Evolutionary conservation across 2,797 vertebrate genomes (phyloP).

Genomic region (Philypnodon macrostomus): DNA sequence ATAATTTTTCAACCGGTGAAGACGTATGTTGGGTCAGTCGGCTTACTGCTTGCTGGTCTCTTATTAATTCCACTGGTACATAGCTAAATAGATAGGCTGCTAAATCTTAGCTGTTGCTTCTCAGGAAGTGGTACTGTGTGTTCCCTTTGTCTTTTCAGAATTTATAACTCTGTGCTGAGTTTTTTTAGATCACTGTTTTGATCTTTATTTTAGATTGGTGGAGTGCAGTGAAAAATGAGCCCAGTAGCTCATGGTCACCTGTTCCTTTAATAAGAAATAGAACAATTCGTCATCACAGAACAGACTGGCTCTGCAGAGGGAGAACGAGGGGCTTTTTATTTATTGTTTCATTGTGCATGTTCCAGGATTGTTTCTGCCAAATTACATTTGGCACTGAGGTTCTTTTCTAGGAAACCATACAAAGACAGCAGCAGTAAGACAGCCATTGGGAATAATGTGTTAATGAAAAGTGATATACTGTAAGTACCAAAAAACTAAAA

Average conservation of each 20-base stretch:
- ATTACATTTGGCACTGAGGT: slow-evolving; percentile 5
- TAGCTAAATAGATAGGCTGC: not conserved
- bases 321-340: slow-evolving; percentile 17
- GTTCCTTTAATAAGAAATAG: slow-evolving; percentile 70
- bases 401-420: not conserved
- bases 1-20: no score
- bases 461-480: slow-evolving; percentile 4
- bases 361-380: slow-evolving; percentile 8
- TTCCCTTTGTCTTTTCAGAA: slow-evolving; percentile 32
- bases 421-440: not conserved
- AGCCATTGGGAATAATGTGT: not conserved
- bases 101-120: not conserved
- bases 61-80: no score
- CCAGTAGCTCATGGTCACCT: slow-evolving; percentile 63
- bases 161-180: slow-evolving; percentile 55
- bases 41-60: no score
- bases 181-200: slow-evolving; percentile 66
- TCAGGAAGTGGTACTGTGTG: no score
- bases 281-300: slow-evolving; percentile 55
- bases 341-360: slow-evolving; percentile 8
- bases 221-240: slow-evolving; percentile 65
- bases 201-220: slow-evolving; percentile 71
- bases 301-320: slow-evolving; percentile 41
- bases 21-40: no score
- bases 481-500: no score